Base-by-base conservation (phyloP, 2,797 vertebrate species). In the Vireo griseus region DNA sequence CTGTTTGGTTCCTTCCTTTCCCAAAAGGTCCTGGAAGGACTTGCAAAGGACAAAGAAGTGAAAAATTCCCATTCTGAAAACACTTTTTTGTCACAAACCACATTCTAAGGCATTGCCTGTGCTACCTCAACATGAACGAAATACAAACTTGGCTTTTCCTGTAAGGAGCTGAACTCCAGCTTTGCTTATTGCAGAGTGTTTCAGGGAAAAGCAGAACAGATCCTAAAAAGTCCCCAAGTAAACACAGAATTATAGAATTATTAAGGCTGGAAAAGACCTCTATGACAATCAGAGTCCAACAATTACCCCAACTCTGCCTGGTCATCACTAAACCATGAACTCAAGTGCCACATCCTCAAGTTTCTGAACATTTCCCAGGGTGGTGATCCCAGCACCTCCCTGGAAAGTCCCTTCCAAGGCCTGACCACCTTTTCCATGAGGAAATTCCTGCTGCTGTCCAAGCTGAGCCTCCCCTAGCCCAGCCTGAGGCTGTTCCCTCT, bases 1-100 rank as follows among this genome's bases (percentile, higher is more conserved):
- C 1, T 2, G 26, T 5, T n/a, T 21, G 2, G 47, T 42, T 74
- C 42, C 62, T 75, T 78, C 15, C 31, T 74, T 84, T 65, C 54
- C 91, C 31, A 68, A 65, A 78, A 50, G 10, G 9, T 40, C 29
- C 69, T 39, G 16, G 21, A 63, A 15, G 42, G 17, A 81, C 14
- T 78, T 89, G 45, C 9, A 68, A 77, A 85, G 55, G 20, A 79
- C 48, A 80, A 79, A 86, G 29, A 39, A 74, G 57, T 40, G 21
- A 42, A 52, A 74, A 90, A 45, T 21, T 47, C 39, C 26, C 25
- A 31, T 31, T 50, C 18, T 65, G 40, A 26, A 50, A 48, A 28
- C 8, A 22, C 6, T 42, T 83, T 68, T 72, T 22, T 1, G 10
- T 42, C 69, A 75, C 22, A 82, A 63, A 44, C 2, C 40, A 45